Conservation (phyloP, 2,888 invertebrate species). For the Alcis repandata region DNA sequence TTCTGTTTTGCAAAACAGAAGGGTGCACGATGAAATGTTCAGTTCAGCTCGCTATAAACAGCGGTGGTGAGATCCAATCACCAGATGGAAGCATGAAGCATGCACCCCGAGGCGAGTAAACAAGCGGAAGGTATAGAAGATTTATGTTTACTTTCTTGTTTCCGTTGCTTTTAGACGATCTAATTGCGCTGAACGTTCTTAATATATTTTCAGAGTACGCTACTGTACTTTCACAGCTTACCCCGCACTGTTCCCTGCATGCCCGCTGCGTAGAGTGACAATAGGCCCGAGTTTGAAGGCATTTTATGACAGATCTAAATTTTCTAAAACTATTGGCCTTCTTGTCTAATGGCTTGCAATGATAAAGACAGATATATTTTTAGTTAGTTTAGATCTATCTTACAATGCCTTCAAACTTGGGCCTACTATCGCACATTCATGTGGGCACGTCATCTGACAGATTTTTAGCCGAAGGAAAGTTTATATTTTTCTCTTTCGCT, state of each 20-base stretch:
- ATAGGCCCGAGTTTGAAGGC: too few relatives aligned
- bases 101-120: slow-evolving; percentile 48
- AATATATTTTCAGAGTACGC: slow-evolving; percentile 6
- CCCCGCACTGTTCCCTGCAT: not conserved
- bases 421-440: too few relatives aligned
- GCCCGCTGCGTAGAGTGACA: too few relatives aligned
- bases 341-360: too few relatives aligned
- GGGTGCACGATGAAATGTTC: slow-evolving; percentile 64
- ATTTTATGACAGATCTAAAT: too few relatives aligned
- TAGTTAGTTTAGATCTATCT: too few relatives aligned
- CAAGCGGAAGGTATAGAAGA: slow-evolving; percentile 49
- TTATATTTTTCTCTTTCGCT: too few relatives aligned
- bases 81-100: slow-evolving; percentile 64
- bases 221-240: not conserved
- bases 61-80: slow-evolving; percentile 65
- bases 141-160: slow-evolving; percentile 51
- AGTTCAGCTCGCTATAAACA: slow-evolving; percentile 40
- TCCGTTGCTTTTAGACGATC: slow-evolving; percentile 50
- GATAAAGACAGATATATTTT: too few relatives aligned
- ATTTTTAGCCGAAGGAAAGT: too few relatives aligned
- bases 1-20: slow-evolving; percentile 72
- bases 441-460: too few relatives aligned
- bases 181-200: slow-evolving; percentile 41
- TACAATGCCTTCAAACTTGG: too few relatives aligned
- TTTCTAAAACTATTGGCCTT: too few relatives aligned